Evolutionary conservation across 2,888 invertebrate species (phyloP).

Genomic region (Hypsopygia costalis): DNA sequence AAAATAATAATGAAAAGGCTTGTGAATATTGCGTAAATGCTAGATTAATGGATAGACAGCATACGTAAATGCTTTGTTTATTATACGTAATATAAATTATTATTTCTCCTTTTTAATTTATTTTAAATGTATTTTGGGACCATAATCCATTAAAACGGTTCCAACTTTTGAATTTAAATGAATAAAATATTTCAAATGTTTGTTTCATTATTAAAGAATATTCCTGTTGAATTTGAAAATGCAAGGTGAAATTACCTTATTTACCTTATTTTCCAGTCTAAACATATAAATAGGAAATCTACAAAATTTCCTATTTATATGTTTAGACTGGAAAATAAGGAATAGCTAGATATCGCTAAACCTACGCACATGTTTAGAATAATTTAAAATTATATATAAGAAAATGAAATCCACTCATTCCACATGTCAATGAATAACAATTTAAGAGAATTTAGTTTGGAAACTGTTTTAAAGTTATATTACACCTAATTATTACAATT

Average conservation of each 20-base stretch:
- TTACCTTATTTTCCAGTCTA: too few species aligned
- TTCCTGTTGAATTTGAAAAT: slow-evolving; percentile 3
- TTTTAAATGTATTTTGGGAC: slow-evolving; percentile 22
- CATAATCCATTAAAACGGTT: slow-evolving; percentile 17
- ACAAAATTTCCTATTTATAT: slow-evolving; percentile 24
- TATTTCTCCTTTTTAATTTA: slow-evolving; percentile 6
- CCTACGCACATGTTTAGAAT: slow-evolving; percentile 56
- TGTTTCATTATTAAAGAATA: not conserved
- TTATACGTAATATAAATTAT: not conserved
- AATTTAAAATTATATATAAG: slow-evolving; percentile 28
- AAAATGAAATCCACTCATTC: slow-evolving; percentile 20
- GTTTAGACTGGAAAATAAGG: slow-evolving; percentile 40
- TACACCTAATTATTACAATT: too few species aligned
- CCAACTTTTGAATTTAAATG: slow-evolving; percentile 14
- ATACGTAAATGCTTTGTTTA: not conserved
- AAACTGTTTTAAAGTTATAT: slow-evolving; percentile 15
- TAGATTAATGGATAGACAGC: slow-evolving; percentile 18
- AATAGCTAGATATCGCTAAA: slow-evolving; percentile 45
- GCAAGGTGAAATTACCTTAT: slow-evolving; percentile 12
- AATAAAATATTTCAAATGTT: slow-evolving; percentile 5
- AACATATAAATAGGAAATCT: slow-evolving; percentile 24
- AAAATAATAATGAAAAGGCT: slow-evolving; percentile 36
- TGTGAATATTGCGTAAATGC: slow-evolving; percentile 58
- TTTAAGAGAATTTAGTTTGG: slow-evolving; percentile 7
- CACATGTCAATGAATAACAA: slow-evolving; percentile 14